These are phyloP conservation scores for Zapus hudsonius DNA, from an alignment of 2,113 vertebrate species.

Conservation along the genomic window DNA sequence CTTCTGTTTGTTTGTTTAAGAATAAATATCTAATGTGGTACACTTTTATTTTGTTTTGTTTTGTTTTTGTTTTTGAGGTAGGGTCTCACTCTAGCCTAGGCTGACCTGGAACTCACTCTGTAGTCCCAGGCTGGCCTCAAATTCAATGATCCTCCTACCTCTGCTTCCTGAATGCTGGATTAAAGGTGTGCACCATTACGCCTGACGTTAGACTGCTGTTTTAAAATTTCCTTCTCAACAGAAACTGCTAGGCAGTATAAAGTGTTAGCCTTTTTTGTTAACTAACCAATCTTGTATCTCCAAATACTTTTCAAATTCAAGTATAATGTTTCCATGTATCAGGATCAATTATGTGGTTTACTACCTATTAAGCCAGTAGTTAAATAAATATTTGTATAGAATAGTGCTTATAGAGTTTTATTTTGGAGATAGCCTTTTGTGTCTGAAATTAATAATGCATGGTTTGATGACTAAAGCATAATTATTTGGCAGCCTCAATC, in stretches of 20 bases:
- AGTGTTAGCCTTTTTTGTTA: neutral
- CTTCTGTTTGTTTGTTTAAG: too few relatives aligned
- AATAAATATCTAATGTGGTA: too few relatives aligned
- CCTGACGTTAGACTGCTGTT: neutral
- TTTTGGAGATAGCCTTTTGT: neutral
- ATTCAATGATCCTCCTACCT: too few relatives aligned
- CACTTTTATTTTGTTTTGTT: too few relatives aligned
- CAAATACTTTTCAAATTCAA: conserved; percentile 49
- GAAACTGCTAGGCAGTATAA: neutral
- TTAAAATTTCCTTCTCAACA: conserved; percentile 5
- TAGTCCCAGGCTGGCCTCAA: too few relatives aligned
- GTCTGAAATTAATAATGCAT: conserved; percentile 61
- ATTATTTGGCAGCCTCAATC: conserved; percentile 47
- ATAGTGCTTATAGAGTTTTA: neutral
- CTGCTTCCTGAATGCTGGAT: too few relatives aligned
- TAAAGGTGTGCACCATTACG: too few relatives aligned
- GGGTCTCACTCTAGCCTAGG: too few relatives aligned
- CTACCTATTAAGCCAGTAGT: neutral
- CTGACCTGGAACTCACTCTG: too few relatives aligned
- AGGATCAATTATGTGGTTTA: neutral
- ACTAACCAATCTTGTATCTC: conserved; percentile 22
- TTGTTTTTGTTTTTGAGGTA: too few relatives aligned
- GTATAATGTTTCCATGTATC: neutral
- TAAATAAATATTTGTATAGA: conserved; percentile 41
- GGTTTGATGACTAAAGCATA: conserved; percentile 47